Base-by-base conservation (phyloP, 2,888 invertebrate genomes). In the Troilus luridus region DNA sequence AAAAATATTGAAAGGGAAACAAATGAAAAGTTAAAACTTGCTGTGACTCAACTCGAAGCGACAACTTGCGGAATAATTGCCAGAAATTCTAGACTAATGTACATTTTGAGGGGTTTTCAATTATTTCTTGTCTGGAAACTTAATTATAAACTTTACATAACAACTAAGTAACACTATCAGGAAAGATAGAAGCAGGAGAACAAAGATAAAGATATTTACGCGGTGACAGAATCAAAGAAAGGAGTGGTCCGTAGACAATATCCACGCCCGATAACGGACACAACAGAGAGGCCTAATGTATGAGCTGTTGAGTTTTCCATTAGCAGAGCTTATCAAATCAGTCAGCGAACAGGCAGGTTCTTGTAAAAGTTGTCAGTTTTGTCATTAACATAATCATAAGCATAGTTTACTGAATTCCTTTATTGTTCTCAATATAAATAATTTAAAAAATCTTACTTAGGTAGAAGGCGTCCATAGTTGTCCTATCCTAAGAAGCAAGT, bases 171-270 rank as follows among this genome's bases (percentile, higher is more conserved):
- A 59, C 7, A 59, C 59, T 59, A 59, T 14, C 14, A 6, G 72
- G 0, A 17, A 41, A 77, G 72, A 41, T 27, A 17, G 9, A 77
- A 41, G 27, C 17, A 8, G 6, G 14, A 41, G 41, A 2, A 64
- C 5, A 24, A 77, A 17, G 27, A 77, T 27, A 77, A 17, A 77
- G 41, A 17, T 77, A 41, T 77, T 10, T 41, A 8, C 72, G 72
- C 41, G 72, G 72, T 77, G 85, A 85, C 85, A 85, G 85, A 11
- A 58, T n/a, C 56, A 85, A 56, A 85, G 85, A 56, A 85, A 56
- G 85, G 85, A 58, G 85, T 54, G 56, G 85, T n/a, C 85, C 0
- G 9, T 14, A 85, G 19, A 56, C 85, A 85, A n/a, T 58, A 85
- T 56, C 54, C 85, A 85, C 85, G 3, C 2, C 56, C 7, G 56